These are phyloP conservation scores for Azorinus chamasolen DNA, from an alignment of 2,888 invertebrate species.

Conservation along the genomic window DNA sequence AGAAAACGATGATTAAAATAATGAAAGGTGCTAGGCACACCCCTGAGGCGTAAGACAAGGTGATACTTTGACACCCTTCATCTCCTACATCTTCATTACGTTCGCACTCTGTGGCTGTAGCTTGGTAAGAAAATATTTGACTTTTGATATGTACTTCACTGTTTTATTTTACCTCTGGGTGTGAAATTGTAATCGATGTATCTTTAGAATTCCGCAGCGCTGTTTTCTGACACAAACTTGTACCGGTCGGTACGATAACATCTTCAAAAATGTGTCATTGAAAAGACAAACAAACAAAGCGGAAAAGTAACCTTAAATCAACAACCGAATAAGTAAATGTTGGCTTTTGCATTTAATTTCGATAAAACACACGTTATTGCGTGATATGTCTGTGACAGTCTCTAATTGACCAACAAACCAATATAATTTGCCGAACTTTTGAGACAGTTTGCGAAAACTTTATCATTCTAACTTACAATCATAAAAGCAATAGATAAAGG, in stretches of 20 bases:
- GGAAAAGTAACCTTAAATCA: neutral
- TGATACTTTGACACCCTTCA: constrained; percentile 44
- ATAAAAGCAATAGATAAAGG: too few relatives aligned
- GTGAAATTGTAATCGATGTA: constrained; percentile 39
- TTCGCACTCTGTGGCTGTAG: constrained; percentile 26
- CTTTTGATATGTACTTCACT: constrained; percentile 31
- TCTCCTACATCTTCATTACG: constrained; percentile 44
- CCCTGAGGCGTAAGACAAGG: constrained; percentile 23
- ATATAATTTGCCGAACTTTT: too few relatives aligned
- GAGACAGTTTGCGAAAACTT: too few relatives aligned
- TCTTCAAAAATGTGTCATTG: constrained; percentile 7
- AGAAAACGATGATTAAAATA: constrained; percentile 53
- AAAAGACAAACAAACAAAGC: constrained; percentile 12
- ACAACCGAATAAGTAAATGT: too few relatives aligned
- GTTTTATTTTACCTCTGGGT: constrained; percentile 31
- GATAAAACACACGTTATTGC: too few relatives aligned
- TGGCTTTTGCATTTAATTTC: too few relatives aligned
- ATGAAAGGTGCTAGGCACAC: constrained; percentile 31
- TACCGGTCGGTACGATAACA: constrained; percentile 24
- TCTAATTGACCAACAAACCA: too few relatives aligned
- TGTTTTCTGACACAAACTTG: constrained; percentile 46
- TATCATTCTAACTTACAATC: too few relatives aligned
- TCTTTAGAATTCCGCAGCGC: constrained; percentile 36
- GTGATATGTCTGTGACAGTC: too few relatives aligned
- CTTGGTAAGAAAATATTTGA: constrained; percentile 32